phyloP scores from a whole-genome alignment of 2,888 invertebrate species.

The Metopia argyrocephala region DNA sequence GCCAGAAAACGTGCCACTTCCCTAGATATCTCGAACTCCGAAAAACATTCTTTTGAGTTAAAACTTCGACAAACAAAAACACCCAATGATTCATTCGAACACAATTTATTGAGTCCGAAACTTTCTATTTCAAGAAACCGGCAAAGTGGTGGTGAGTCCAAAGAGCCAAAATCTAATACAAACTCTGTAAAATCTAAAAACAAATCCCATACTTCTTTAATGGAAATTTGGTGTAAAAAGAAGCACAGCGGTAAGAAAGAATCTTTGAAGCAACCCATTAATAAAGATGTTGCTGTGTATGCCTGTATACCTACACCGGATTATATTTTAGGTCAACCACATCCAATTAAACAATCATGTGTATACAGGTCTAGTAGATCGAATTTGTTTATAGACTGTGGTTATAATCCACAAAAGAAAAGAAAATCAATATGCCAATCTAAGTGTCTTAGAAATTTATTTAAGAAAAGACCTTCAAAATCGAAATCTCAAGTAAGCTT shows the following conservation, averaged over 20 bases:
- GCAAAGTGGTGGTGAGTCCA: not conserved
- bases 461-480: too few species aligned
- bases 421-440: too few species aligned
- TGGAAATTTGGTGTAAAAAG: not conserved
- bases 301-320: not conserved
- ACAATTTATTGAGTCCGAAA: too few species aligned
- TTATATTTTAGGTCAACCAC: not conserved
- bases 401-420: not conserved
- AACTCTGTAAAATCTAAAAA: not conserved
- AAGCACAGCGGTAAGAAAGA: not conserved
- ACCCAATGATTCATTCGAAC: too few species aligned
- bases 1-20: too few species aligned
- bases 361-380: not conserved
- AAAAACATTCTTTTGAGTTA: too few species aligned
- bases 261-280: not conserved
- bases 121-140: too few species aligned
- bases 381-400: not conserved
- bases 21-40: too few species aligned
- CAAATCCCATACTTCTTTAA: not conserved
- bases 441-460: not conserved
- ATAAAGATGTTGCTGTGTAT: not conserved
- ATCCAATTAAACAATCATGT: not conserved
- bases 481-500: too few species aligned
- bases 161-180: not conserved
- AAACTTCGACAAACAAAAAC: too few species aligned